Evolutionary conservation across 1,140 invertebrate genomes (phyloP).

Genomic region (Bactericera cockerelli): DNA sequence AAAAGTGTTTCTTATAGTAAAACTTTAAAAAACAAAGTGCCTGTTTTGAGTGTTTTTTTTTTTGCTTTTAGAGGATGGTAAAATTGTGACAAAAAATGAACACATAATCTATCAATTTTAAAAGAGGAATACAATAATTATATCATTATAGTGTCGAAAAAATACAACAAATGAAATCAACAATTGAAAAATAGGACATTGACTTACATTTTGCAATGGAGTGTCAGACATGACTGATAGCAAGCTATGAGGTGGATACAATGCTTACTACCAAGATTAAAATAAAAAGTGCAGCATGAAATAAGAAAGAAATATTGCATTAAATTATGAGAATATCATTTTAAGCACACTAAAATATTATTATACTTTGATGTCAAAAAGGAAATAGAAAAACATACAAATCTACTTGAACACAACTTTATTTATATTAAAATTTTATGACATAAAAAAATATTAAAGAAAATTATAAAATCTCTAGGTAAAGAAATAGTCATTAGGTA

Average conservation of each 20-base stretch:
- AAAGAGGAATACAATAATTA: background rate
- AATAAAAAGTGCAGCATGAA: constrained; percentile 6
- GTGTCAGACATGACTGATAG: background rate
- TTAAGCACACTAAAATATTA: no score
- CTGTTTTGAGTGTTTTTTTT: background rate
- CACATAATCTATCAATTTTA: background rate
- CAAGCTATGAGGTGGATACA: background rate
- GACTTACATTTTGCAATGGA: constrained; percentile 2
- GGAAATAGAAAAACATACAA: no score
- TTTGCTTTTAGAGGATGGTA: no score
- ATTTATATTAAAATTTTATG: no score
- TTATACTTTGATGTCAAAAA: no score
- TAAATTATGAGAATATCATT: no score
- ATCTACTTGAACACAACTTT: no score
- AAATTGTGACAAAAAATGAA: background rate
- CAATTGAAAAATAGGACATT: background rate
- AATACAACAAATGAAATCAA: background rate
- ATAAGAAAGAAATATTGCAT: background rate
- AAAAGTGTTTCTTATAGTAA: no score
- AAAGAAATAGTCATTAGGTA: no score
- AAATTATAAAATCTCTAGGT: no score
- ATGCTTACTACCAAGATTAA: background rate
- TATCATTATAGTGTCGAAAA: no score
- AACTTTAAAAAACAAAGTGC: background rate
- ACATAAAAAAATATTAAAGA: no score